Evolutionary conservation across 2,888 invertebrate genomes (phyloP).

Genomic region (Eudasyphora cyanicolor): DNA sequence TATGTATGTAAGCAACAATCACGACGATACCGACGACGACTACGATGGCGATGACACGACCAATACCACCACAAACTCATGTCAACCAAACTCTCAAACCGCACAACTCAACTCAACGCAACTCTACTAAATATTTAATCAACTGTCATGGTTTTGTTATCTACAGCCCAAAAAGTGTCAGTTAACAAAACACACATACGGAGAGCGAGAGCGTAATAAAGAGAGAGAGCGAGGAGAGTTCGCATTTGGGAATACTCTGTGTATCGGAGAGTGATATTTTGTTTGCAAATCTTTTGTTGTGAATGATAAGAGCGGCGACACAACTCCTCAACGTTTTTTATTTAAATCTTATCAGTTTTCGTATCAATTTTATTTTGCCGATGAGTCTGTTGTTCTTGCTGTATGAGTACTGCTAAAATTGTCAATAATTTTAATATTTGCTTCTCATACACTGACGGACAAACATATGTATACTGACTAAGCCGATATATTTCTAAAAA

Average conservation of each 20-base stretch:
- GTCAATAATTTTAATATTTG: conserved; percentile 13
- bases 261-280: conserved; percentile 10
- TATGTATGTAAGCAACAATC: no score
- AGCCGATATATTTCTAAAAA: no score
- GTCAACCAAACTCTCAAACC: no score
- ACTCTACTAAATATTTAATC: background rate
- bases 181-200: background rate
- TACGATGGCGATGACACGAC: no score
- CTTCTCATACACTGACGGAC: no score
- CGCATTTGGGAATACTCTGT: background rate
- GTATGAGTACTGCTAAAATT: background rate
- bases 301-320: conserved; percentile 24
- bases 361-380: conserved; percentile 2
- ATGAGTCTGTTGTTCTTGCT: background rate
- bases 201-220: background rate
- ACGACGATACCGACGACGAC: no score
- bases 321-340: conserved; percentile 21
- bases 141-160: conserved; percentile 13
- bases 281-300: conserved; percentile 31
- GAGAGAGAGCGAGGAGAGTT: conserved; percentile 10
- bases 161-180: conserved; percentile 3
- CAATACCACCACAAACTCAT: no score
- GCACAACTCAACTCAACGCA: background rate
- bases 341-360: conserved; percentile 44
- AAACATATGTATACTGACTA: no score